Conservation (phyloP, 37 sponge, comb jelly and placozoan species). For the Cliona cf. orientalis region DNA sequence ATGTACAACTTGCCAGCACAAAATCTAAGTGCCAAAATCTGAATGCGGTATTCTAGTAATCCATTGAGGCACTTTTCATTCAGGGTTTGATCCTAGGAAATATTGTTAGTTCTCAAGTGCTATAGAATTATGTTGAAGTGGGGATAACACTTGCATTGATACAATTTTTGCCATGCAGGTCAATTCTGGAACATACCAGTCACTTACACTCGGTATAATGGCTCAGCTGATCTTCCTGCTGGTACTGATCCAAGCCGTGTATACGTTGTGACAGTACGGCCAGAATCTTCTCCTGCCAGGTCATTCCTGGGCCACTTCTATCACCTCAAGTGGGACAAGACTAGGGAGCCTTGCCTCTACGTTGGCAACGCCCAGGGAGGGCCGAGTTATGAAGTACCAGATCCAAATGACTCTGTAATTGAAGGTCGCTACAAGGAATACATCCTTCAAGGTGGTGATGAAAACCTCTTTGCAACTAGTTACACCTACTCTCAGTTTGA, state of each 20-base stretch:
- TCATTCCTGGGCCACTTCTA: conserved; percentile 48
- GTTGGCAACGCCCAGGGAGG: conserved; percentile 76
- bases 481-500: conserved; percentile 58
- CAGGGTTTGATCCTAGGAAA: not conserved
- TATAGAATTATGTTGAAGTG: too few relatives aligned
- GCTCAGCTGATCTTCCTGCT: not conserved
- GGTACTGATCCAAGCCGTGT: not conserved
- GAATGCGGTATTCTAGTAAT: not conserved
- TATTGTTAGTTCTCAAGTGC: too few relatives aligned
- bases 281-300: conserved; percentile 14
- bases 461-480: conserved; percentile 15
- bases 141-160: too few relatives aligned
- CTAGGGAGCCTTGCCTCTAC: conserved; percentile 52
- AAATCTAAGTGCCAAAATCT: not conserved
- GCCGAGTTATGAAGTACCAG: conserved; percentile 5
- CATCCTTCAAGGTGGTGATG: too few relatives aligned
- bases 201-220: conserved; percentile 3
- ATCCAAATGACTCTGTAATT: conserved; percentile 52
- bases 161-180: conserved; percentile 40
- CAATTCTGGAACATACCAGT: conserved; percentile 89
- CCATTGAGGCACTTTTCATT: not conserved
- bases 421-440: conserved; percentile 65
- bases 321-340: conserved; percentile 66
- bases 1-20: conserved; percentile 3
- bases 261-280: conserved; percentile 48